Conservation (phyloP, 2,113 vertebrate species). For the Ifrita kowaldi region DNA sequence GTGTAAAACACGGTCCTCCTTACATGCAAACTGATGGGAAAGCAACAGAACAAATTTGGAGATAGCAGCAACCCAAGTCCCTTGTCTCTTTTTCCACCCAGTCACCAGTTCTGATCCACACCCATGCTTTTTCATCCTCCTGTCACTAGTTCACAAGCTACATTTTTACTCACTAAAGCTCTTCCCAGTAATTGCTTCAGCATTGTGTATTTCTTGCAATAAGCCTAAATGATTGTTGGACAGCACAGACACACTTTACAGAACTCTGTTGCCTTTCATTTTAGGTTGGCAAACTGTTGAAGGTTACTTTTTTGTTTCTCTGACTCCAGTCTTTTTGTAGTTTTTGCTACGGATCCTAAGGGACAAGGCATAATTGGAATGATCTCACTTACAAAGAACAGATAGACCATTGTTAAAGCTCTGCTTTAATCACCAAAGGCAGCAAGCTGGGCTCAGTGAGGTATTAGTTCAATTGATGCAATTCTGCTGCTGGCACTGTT, state of each 20-base stretch:
- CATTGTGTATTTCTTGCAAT: neutral
- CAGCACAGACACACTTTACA: neutral
- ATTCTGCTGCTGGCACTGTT: neutral
- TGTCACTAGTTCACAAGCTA: neutral
- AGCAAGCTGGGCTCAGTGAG: neutral
- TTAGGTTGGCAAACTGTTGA: neutral
- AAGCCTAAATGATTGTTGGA: neutral
- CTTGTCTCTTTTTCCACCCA: neutral
- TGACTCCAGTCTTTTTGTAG: neutral
- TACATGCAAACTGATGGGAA: neutral
- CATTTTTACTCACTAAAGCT: neutral
- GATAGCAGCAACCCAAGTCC: neutral
- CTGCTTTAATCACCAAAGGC: neutral
- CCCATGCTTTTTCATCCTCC: neutral
- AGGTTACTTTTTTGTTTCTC: neutral
- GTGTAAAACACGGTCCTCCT: neutral
- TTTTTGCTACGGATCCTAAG: neutral
- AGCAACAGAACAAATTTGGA: neutral
- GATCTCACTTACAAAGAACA: neutral
- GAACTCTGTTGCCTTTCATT: neutral
- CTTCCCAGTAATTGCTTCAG: slow-evolving; percentile 3
- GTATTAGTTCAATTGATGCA: neutral
- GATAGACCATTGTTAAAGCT: neutral
- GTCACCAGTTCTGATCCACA: neutral
- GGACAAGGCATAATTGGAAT: neutral